Percentiles rank a stretch among this genome's conserved stretches.
phyloP scores from a whole-genome alignment of 1,140 invertebrate species.

The Drosophila lacteicornis region DNA sequence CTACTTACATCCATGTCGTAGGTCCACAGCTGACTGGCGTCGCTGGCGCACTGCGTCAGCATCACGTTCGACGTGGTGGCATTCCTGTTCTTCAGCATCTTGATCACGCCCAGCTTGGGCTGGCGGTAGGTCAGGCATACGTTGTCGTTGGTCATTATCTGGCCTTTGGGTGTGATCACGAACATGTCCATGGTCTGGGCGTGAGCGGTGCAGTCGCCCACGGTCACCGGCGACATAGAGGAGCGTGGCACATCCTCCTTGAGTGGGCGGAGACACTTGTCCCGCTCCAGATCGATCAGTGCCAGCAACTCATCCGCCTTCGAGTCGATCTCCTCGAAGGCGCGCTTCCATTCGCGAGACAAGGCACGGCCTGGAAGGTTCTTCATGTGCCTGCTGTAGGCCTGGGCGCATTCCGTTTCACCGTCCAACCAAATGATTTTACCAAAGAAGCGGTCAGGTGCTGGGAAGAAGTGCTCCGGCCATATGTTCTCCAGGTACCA shows the following conservation, averaged over 20 bases:
- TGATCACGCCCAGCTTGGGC: conserved; percentile 61
- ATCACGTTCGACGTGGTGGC: conserved; percentile 74
- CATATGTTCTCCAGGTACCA: conserved; percentile 98
- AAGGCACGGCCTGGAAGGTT: conserved; percentile 64
- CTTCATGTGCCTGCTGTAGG: conserved; percentile 77
- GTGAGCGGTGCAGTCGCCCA: conserved; percentile 85
- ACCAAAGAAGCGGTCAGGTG: conserved; percentile 92
- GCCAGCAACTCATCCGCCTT: conserved; percentile 63
- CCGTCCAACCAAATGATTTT: conserved; percentile 87
- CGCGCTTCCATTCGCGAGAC: conserved; percentile 71
- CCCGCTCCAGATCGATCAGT: conserved; percentile 71
- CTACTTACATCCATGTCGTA: conserved; percentile 82
- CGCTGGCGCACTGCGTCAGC: conserved; percentile 65
- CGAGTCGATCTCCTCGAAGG: conserved; percentile 73
- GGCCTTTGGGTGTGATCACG: conserved; percentile 89
- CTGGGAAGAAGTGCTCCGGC: conserved; percentile 96
- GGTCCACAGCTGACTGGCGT: conserved; percentile 71
- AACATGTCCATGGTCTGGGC: conserved; percentile 90
- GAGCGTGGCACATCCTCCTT: conserved; percentile 66
- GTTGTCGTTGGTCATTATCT: conserved; percentile 84
- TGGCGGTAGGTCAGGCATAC: conserved; percentile 76
- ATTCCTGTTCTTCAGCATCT: conserved; percentile 69
- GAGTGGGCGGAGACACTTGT: conserved; percentile 72
- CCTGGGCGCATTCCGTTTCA: conserved; percentile 69
- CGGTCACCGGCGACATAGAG: conserved; percentile 86